Base-by-base conservation (phyloP, 1,140 invertebrate species). In the Halyomorpha halys region DNA sequence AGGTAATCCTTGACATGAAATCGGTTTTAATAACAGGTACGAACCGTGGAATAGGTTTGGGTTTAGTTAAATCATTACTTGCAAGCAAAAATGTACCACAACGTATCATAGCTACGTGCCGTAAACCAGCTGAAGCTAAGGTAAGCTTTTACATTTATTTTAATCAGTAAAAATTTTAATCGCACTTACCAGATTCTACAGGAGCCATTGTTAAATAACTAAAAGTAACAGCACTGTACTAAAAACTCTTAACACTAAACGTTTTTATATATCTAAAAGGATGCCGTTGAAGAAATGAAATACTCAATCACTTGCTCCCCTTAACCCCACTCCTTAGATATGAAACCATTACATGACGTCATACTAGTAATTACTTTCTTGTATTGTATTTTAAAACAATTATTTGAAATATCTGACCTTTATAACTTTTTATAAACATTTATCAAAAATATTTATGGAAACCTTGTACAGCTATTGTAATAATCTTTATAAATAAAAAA, bases 11-110 rank as follows among this genome's bases (percentile, higher is more conserved):
- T 16, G 49, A 60, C 68, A 89, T 90, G 86, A 86, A 82, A 67
- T 86, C 86, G 44, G 82, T 93, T 68, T 75, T 95, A 66, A 84
- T 94, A 65, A 95, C 91, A 11, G 92, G 92, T 21, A 86, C 86
- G 60, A 94, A 93, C 73, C 81, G 92, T 45, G 92, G 93, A 1
- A 74, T 95, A 53, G 92, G 92, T 18, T 76, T 94, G 39, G 90
- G 90, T 54, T 77, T 95, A 62, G 83, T 93, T 1, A 88, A 86
- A 75, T 80, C 59, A 14, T 11, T 65, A 25, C 85, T 73, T 65
- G 75, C 5, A 69, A 73, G 47, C 2, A 68, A 75, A 27, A 78
- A 78, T 66, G 76, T 79, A 19, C 82, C 84, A 39, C 73, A 82
- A 71, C 71, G 80, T 71, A 76, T 90, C 18, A 84, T 91, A 69